phyloP scores from a whole-genome alignment of 2,797 vertebrate genomes.

The Meda fulgida region DNA sequence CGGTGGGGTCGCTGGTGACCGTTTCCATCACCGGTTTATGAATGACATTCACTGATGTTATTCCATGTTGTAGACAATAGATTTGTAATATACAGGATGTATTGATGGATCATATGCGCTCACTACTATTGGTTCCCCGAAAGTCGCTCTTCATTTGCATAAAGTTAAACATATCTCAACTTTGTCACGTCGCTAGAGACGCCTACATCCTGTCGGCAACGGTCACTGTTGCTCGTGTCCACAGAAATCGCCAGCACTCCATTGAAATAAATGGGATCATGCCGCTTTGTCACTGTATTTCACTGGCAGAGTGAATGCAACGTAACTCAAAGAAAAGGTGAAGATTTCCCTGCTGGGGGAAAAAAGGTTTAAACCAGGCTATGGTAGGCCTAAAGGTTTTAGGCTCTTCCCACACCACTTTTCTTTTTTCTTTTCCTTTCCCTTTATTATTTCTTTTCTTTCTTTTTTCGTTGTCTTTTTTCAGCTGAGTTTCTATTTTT shows the following conservation, averaged over 20 bases:
- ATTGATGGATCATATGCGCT: too few species aligned
- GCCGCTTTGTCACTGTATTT: neutral
- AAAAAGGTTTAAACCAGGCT: too few species aligned
- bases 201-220: neutral
- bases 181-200: neutral
- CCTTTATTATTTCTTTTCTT: neutral
- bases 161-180: neutral
- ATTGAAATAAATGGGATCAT: neutral
- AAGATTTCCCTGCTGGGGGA: too few species aligned
- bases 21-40: too few species aligned
- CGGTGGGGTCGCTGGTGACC: neutral
- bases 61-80: neutral
- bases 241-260: neutral
- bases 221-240: neutral
- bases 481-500: neutral
- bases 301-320: neutral
- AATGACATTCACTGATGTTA: too few species aligned
- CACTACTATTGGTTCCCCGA: too few species aligned
- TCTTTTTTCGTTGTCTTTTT: too few species aligned
- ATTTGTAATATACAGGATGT: too few species aligned
- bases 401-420: neutral
- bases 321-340: neutral
- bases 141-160: neutral
- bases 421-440: neutral
- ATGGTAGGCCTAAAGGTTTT: neutral